Evolutionary conservation across 2,888 invertebrate species (phyloP), one percentile per base, ranked within the genome.

Genomic region (Drosophila tanythrix): DNA sequence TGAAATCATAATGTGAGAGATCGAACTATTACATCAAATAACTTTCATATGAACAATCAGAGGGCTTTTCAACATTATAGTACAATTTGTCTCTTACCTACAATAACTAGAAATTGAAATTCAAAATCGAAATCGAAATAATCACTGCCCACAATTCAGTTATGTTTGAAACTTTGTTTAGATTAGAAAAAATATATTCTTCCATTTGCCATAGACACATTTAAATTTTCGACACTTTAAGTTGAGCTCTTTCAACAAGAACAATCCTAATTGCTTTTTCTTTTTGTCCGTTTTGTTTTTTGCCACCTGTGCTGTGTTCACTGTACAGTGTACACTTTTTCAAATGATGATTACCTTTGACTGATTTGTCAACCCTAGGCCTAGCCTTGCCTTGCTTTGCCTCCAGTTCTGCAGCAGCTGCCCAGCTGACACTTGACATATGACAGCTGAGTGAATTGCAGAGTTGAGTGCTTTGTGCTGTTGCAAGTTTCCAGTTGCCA

Each of bases 361-460:
- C 46, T 64, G 74, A 79, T 61, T 74, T 79, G 63, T 65, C 55
- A 58, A 33, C 27, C 31, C 10, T 55, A 51, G 53, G 35, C 50
- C 50, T 33, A 29, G 18, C n/a, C 3, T 27, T 25, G 53, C 52
- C 68, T 48, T 40, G 43, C 43, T 13, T 13, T 6, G 21, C 25
- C 55, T 36, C 52, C 43, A 48, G 51, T 43, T 29, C 21, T 27
- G 27, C n/a, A 56, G 27, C 56, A 56, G 56, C 56, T 56, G 38
- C 8, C 35, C 38, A 13, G n/a, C 43, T 68, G 63, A 43, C 78
- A 72, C 63, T 70, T 77, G 77, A 80, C 76, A 77, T 58, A 57
- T 72, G 58, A 43, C 50, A 36, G 48, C 18, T 48, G 60, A 60
- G 52, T 70, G 76, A 70, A 55, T 57, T 63, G 58, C 56, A 21